Percentiles rank a stretch among this genome's conserved stretches.
These are phyloP conservation scores for Platichthys flesus DNA, from an alignment of 2,113 vertebrate genomes.

Conservation along the genomic window DNA sequence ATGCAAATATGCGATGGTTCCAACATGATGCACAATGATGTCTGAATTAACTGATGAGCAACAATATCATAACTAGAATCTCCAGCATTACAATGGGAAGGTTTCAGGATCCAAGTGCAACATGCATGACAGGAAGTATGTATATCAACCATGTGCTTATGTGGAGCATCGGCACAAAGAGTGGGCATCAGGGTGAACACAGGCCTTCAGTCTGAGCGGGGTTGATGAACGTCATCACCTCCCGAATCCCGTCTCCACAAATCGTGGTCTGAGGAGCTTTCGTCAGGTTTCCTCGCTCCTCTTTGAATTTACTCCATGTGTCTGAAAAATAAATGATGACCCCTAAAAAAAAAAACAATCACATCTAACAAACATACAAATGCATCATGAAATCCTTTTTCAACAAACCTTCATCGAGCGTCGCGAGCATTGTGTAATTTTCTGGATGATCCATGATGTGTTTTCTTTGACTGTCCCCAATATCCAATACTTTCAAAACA, in stretches of 20 bases:
- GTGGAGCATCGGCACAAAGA: conserved; percentile 19
- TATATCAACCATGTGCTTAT: conserved; percentile 13
- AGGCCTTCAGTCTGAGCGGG: conserved; percentile 76
- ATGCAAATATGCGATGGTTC: conserved; percentile 32
- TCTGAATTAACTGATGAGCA: background rate
- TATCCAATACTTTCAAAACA: conserved; percentile 79
- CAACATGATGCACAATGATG: conserved; percentile 14
- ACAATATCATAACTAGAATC: conserved; percentile 10
- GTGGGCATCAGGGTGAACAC: conserved; percentile 71
- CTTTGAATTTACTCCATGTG: conserved; percentile 82
- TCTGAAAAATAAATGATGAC: conserved; percentile 62
- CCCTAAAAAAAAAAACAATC: background rate
- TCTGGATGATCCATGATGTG: conserved; percentile 80
- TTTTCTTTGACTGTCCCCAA: conserved; percentile 77
- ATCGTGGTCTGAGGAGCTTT: conserved; percentile 66
- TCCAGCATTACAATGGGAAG: conserved; percentile 7
- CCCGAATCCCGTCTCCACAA: conserved; percentile 80
- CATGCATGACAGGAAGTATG: conserved; percentile 23
- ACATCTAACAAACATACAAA: background rate
- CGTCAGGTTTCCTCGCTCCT: conserved; percentile 70
- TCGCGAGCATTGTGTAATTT: conserved; percentile 81
- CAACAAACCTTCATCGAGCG: conserved; percentile 77
- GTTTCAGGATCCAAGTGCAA: conserved; percentile 27
- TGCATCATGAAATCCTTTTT: background rate
- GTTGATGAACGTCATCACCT: conserved; percentile 82